Evolutionary conservation across 2,888 invertebrate genomes (phyloP), one percentile per base, ranked within the genome.

Genomic region (Drosophila maculinotata): DNA sequence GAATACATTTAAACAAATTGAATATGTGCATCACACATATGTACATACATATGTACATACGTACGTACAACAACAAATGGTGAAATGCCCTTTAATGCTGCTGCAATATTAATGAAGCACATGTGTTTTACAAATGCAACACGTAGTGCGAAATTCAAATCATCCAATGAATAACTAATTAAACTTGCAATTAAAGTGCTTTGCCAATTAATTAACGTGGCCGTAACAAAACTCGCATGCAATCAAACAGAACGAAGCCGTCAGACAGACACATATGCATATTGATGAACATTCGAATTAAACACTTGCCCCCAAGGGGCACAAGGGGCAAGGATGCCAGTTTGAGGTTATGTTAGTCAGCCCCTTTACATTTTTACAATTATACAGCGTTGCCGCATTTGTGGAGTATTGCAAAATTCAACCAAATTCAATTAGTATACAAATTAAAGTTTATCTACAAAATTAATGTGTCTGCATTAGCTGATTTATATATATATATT

Each of bases 111-210:
- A 48, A 57, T 58, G 38, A 8, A 7, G 9, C n/a, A 17, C 20
- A 10, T 31, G 9, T 20, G 12, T 31, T 31, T 45, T 7, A 3
- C 12, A 31, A 9, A 58, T 49, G 64, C 66, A 65, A 51, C 56
- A 66, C 45, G 45, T 36, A 28, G 52, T 26, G 66, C 20, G 51
- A 26, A 56, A 42, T 47, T 54, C 54, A 51, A 60, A 56, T 59
- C 47, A 54, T 25, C 20, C 52, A 53, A 64, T 70, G 64, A 64
- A 70, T 69, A 53, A 51, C 58, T 65, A 65, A 71, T 70, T 65
- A 59, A 31, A 70, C 38, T 41, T 48, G 53, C 53, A 64, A 35
- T 65, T 64, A 59, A 65, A 59, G 68, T 28, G 28, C 44, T 36
- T 36, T 39, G 28, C 31, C 65, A 59, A 70, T 59, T 65, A 59